phyloP scores from a whole-genome alignment of 2,113 vertebrate genomes.

The Psophia crepitans region DNA sequence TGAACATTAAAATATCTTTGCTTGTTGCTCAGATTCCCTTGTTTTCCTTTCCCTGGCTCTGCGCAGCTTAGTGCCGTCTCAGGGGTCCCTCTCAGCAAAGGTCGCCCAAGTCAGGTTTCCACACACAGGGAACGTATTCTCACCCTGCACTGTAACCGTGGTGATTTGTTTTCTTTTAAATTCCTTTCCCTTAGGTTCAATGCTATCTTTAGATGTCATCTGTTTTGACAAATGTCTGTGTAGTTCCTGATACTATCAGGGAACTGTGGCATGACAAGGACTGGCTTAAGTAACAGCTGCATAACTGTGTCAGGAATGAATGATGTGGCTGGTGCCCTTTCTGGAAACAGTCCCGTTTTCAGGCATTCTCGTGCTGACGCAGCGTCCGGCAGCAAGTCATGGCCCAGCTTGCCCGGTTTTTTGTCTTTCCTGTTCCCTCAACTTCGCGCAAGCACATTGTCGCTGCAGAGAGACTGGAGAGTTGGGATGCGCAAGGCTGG shows the following conservation, averaged over 20 bases:
- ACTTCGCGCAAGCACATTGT: not conserved
- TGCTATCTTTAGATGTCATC: slow-evolving; percentile 63
- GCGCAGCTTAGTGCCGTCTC: not conserved
- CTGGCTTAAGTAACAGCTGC: slow-evolving; percentile 25
- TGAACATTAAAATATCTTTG: not conserved
- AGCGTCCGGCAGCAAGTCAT: not conserved
- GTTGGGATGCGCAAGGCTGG: not conserved
- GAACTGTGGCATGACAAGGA: slow-evolving; percentile 40
- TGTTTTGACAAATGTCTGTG: slow-evolving; percentile 51
- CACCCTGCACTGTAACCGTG: slow-evolving; percentile 27
- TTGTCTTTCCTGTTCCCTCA: not conserved
- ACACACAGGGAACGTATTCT: not conserved
- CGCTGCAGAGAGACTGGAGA: not conserved
- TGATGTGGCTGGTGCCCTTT: not conserved
- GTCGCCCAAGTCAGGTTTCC: not conserved
- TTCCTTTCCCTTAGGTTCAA: slow-evolving; percentile 55
- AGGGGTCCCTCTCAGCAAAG: not conserved
- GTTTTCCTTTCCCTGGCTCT: not conserved
- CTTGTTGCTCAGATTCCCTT: not conserved
- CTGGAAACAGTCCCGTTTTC: slow-evolving; percentile 28
- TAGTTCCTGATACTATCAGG: slow-evolving; percentile 33
- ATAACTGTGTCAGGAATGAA: slow-evolving; percentile 12
- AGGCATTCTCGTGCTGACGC: not conserved
- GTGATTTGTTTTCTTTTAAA: slow-evolving; percentile 61
- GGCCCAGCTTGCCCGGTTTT: not conserved